Evolutionary conservation across 1,140 invertebrate species (phyloP).

Genomic region (Drosophila prosaltans): DNA sequence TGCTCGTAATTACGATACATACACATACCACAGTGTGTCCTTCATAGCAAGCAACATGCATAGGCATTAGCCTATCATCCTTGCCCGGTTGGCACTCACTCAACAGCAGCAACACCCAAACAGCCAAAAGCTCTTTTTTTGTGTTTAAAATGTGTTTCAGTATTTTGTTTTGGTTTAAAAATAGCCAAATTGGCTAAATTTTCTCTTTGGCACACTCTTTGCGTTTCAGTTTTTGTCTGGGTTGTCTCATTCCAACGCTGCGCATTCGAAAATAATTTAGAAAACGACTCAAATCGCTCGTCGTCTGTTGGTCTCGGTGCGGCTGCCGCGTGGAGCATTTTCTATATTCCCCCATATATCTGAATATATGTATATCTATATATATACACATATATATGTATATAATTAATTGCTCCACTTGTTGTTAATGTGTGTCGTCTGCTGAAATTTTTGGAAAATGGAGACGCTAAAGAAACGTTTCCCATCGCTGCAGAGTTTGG

Average conservation of each 20-base stretch:
- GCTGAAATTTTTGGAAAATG: constrained; percentile 44
- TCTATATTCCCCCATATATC: neutral
- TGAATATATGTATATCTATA: constrained; percentile 29
- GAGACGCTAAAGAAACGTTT: constrained; percentile 82
- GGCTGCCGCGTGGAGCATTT: constrained; percentile 45
- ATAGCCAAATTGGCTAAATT: constrained; percentile 57
- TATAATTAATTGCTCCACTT: constrained; percentile 1
- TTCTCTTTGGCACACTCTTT: constrained; percentile 61
- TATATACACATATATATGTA: constrained; percentile 42
- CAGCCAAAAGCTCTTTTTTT: constrained; percentile 50
- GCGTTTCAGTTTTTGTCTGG: constrained; percentile 19
- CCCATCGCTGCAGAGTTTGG: constrained; percentile 82
- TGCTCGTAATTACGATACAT: no score
- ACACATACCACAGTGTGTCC: no score
- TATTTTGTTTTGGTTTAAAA: constrained; percentile 61
- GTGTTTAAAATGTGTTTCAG: constrained; percentile 42
- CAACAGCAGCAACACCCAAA: constrained; percentile 3
- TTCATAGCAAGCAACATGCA: neutral
- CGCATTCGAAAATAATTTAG: constrained; percentile 74
- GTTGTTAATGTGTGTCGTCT: neutral
- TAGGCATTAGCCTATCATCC: neutral
- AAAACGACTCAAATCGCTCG: constrained; percentile 77
- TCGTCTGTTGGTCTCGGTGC: constrained; percentile 56
- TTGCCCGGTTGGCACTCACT: constrained; percentile 16
- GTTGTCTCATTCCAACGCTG: constrained; percentile 25